These are phyloP conservation scores for Ischnus inquisitorius DNA, from an alignment of 2,888 invertebrate genomes.

Conservation along the genomic window DNA sequence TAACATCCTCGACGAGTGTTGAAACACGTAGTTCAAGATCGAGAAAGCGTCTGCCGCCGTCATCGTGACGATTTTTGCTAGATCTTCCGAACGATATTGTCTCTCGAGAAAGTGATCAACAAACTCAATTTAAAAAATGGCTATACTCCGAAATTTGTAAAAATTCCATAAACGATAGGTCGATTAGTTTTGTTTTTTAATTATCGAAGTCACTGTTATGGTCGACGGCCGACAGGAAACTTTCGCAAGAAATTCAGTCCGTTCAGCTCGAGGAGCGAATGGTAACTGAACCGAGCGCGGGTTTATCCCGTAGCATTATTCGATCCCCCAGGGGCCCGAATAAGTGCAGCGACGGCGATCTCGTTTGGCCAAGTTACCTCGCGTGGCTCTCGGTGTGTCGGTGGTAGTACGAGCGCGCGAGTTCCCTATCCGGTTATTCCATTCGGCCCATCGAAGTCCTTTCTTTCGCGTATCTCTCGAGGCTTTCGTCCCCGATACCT, in stretches of 20 bases:
- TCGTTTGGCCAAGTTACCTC: conserved; percentile 55
- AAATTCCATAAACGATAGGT: background rate
- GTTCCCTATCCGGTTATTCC: conserved; percentile 29
- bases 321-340: conserved; percentile 51
- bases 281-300: conserved; percentile 53
- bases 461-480: conserved; percentile 68
- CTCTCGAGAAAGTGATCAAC: background rate
- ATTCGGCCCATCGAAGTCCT: conserved; percentile 41
- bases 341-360: conserved; percentile 51
- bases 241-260: conserved; percentile 1
- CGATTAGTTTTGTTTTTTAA: background rate
- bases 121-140: background rate
- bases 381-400: conserved; percentile 16
- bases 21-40: conserved; percentile 82
- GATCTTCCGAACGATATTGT: background rate
- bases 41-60: conserved; percentile 71
- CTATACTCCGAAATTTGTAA: background rate
- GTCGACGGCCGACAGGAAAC: background rate
- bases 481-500: conserved; percentile 40
- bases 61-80: conserved; percentile 57
- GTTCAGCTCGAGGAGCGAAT: conserved; percentile 47
- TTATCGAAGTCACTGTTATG: background rate
- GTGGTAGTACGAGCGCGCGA: background rate
- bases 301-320: conserved; percentile 51
- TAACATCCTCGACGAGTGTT: conserved; percentile 82